phyloP scores from a whole-genome alignment of 2,113 vertebrate genomes.

The Rhineura floridana region DNA sequence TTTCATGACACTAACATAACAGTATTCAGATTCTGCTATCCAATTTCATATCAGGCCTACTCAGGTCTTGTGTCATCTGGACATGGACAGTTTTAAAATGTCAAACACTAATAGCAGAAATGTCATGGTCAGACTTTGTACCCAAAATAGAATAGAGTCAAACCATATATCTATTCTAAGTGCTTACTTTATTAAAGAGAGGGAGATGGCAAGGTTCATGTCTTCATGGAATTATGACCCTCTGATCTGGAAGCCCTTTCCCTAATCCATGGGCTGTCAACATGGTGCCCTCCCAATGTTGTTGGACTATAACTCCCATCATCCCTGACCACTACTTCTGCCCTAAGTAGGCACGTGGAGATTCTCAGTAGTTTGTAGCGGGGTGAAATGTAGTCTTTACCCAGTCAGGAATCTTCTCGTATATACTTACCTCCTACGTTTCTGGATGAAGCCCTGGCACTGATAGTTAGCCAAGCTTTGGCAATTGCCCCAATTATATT shows the following conservation, averaged over 20 bases:
- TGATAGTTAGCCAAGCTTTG: too few relatives aligned
- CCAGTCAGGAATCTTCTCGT: neutral
- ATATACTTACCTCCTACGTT: neutral
- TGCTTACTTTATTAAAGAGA: neutral
- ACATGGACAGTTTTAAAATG: too few relatives aligned
- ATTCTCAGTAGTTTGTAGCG: neutral
- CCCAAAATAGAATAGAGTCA: neutral
- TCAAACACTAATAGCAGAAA: too few relatives aligned
- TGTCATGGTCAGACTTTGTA: too few relatives aligned
- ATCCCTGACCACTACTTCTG: too few relatives aligned
- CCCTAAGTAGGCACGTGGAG: neutral
- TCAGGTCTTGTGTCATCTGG: too few relatives aligned
- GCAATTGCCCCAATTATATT: neutral
- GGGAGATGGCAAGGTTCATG: neutral
- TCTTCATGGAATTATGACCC: neutral
- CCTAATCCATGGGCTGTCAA: too few relatives aligned
- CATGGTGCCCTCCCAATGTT: too few relatives aligned
- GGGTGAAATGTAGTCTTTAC: neutral
- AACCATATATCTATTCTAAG: neutral
- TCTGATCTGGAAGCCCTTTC: neutral
- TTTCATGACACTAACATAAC: neutral
- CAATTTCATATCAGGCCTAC: too few relatives aligned
- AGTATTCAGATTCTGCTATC: neutral
- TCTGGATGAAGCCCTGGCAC: neutral
- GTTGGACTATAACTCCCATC: too few relatives aligned